Evolutionary conservation across 1,140 invertebrate genomes (phyloP), one percentile per base, ranked within the genome.

Genomic region (Pantala flavescens): DNA sequence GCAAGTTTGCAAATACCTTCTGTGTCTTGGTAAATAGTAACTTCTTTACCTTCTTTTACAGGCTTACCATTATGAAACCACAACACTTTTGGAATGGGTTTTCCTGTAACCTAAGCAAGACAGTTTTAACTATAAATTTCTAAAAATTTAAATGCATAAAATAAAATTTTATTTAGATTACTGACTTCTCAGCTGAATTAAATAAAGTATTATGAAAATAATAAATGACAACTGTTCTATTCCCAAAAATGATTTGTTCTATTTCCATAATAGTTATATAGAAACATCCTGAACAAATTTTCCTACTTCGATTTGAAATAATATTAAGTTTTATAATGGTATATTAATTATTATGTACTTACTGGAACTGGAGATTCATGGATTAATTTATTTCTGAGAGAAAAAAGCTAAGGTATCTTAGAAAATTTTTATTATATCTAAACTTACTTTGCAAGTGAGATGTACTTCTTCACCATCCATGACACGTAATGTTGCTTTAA

Each of bases 401-500:
- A 36, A 36, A 36, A 36, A 36, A 36, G 28, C 28, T 36, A 36
- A 36, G 9, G 9, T 36, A 36, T 36, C 9, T 5, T 36, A 5
- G 9, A 36, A 36, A 36, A 2, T 36, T 2, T 5, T 5, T 36
- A 36, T 5, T 36, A 36, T 9, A 5, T 36, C 42, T 5, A 21
- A 36, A n/a, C 78, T 79, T 24, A 94, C 88, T 77, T 89, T 83
- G 78, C 92, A 94, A 74, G 84, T 89, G 70, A 98, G 87, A 77
- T 89, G 86, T 24, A 94, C 91, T 79, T 92, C 89, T 80, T 97
- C 94, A 70, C 94, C 94, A 82, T 98, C 95, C 94, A 97, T 98
- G 10, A 97, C 91, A 78, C 90, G 89, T 78, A 97, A 95, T 77
- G 87, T 85, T 78, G 87, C 84, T n/a, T 82, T 80, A 23, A 90